Percentiles rank a stretch among this genome's conserved stretches.
These are phyloP conservation scores for Blastomussa wellsi DNA, from an alignment of 92 coral and sea anemone species.

Conservation along the genomic window DNA sequence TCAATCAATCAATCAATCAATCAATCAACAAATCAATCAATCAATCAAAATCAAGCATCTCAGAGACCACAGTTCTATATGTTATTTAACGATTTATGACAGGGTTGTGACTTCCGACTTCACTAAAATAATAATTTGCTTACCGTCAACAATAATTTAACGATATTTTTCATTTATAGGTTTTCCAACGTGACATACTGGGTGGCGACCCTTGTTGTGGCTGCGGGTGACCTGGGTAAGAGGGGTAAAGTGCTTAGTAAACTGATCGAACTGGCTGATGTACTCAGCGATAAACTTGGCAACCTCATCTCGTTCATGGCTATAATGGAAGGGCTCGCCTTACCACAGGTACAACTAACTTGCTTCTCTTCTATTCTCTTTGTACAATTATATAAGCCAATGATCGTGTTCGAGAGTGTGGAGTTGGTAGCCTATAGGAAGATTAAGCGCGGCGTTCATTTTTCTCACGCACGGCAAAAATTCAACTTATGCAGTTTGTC, in stretches of 20 bases:
- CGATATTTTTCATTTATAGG: constrained; percentile 27
- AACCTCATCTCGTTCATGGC: constrained; percentile 98
- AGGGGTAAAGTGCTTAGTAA: constrained; percentile 76
- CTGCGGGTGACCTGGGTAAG: constrained; percentile 83
- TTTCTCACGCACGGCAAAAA: too few relatives aligned
- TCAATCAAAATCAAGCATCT: too few relatives aligned
- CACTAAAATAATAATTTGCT: neutral
- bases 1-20: neutral
- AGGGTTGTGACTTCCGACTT: too few relatives aligned
- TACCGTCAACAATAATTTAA: neutral
- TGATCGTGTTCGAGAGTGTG: neutral
- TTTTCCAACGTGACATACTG: constrained; percentile 74
- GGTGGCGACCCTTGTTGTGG: constrained; percentile 88
- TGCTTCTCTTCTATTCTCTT: neutral
- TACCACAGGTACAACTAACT: constrained; percentile 67
- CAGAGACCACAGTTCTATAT: too few relatives aligned
- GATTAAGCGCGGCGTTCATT: too few relatives aligned
- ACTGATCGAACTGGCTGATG: constrained; percentile 91
- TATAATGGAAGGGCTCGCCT: constrained; percentile 91
- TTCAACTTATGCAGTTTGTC: too few relatives aligned
- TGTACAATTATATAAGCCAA: neutral
- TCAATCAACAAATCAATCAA: neutral
- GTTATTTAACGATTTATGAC: too few relatives aligned
- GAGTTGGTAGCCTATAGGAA: neutral
- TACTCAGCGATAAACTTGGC: constrained; percentile 86